Percentiles rank a stretch among this genome's conserved stretches.
phyloP scores from a whole-genome alignment of 2,113 vertebrate genomes.

The Pollimyrus isidori region DNA sequence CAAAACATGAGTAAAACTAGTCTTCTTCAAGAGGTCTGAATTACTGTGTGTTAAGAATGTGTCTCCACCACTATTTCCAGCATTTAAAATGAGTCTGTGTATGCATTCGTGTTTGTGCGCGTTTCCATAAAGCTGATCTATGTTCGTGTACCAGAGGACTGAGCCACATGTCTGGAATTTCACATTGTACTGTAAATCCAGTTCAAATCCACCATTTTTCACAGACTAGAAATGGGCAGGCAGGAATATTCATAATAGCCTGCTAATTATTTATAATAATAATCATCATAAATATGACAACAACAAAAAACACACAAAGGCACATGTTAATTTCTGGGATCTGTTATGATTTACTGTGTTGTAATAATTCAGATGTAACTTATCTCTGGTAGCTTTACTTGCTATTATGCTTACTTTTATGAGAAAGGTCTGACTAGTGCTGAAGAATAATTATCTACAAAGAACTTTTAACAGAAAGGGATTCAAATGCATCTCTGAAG shows the following conservation, averaged over 20 bases:
- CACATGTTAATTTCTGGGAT: neutral
- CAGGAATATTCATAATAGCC: neutral
- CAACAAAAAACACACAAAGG: neutral
- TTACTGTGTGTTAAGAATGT: neutral
- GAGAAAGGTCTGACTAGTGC: neutral
- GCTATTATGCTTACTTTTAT: neutral
- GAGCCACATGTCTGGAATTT: neutral
- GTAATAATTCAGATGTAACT: neutral
- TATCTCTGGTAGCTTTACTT: neutral
- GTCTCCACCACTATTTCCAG: neutral
- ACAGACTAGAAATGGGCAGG: slow-evolving; percentile 1
- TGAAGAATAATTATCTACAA: neutral
- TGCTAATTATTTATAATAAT: neutral
- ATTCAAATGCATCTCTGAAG: neutral
- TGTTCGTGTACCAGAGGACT: neutral
- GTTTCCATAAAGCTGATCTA: neutral
- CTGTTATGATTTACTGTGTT: neutral
- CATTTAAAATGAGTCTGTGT: neutral
- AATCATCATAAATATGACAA: neutral
- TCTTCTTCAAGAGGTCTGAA: neutral
- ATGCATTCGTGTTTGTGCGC: neutral
- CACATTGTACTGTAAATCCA: neutral
- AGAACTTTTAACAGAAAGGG: neutral
- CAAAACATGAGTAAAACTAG: neutral
- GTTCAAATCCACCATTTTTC: slow-evolving; percentile 13